These are phyloP conservation scores for Callospermophilus lateralis DNA, from an alignment of 2,113 vertebrate genomes.

Conservation along the genomic window DNA sequence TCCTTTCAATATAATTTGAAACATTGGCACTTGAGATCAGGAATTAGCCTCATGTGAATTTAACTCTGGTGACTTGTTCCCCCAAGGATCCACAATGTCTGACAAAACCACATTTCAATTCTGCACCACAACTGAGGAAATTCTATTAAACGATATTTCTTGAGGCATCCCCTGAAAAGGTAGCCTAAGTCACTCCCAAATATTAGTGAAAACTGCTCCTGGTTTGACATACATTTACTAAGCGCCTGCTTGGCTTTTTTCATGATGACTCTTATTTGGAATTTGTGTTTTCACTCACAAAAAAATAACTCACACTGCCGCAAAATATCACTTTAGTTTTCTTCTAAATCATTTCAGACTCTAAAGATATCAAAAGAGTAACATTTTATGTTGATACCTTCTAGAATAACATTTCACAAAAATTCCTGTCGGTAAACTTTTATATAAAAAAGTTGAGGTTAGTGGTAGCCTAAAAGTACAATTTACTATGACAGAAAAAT, in stretches of 20 bases:
- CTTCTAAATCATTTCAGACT: not conserved
- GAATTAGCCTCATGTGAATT: slow-evolving; percentile 70
- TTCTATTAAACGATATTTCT: slow-evolving; percentile 59
- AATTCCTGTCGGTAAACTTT: not conserved
- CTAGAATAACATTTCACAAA: not conserved
- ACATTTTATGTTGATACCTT: not conserved
- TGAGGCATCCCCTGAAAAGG: not conserved
- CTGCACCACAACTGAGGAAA: not conserved
- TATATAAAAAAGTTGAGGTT: not conserved
- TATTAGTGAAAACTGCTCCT: slow-evolving; percentile 34
- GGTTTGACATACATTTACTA: not conserved
- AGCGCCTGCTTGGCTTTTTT: not conserved
- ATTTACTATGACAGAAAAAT: not conserved
- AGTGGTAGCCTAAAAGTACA: not conserved
- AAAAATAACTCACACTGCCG: not conserved
- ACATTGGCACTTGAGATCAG: slow-evolving; percentile 6
- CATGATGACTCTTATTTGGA: not conserved
- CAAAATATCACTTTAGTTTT: not conserved
- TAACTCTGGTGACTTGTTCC: slow-evolving; percentile 47
- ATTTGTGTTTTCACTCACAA: not conserved
- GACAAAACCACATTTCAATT: slow-evolving; percentile 22
- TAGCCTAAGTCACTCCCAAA: not conserved
- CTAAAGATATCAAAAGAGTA: not conserved
- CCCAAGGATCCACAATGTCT: slow-evolving; percentile 6
- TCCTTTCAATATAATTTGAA: slow-evolving; percentile 54